Evolutionary conservation across 2,888 invertebrate genomes (phyloP).

Genomic region (Marasmarcha lunaedactyla): DNA sequence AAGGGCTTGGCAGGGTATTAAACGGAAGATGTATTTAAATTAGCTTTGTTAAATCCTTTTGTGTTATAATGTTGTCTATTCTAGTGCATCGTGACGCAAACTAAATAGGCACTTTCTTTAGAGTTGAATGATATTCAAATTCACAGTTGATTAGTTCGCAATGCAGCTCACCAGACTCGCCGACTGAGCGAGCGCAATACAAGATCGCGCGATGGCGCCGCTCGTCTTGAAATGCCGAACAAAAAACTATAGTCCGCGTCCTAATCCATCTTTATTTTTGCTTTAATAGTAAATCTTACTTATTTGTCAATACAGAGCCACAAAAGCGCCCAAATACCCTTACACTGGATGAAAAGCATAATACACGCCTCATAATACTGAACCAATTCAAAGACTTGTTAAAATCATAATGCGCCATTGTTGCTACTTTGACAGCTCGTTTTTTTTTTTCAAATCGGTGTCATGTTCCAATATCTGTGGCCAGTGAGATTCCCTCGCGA

Average conservation of each 20-base stretch:
- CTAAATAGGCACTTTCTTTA: constrained; percentile 26
- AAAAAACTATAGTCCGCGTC: constrained; percentile 37
- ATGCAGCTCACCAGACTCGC: constrained; percentile 15
- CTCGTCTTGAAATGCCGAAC: constrained; percentile 27
- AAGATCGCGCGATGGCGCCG: constrained; percentile 48
- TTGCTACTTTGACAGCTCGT: constrained; percentile 54
- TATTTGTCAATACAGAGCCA: constrained; percentile 69
- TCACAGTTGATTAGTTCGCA: constrained; percentile 57
- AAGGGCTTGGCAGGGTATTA: background rate
- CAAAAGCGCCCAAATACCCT: constrained; percentile 66
- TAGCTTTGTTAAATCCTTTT: constrained; percentile 23
- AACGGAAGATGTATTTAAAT: background rate
- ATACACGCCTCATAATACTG: constrained; percentile 65
- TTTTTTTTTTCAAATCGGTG: constrained; percentile 36
- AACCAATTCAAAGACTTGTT: constrained; percentile 63
- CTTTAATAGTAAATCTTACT: constrained; percentile 60
- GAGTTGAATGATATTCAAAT: constrained; percentile 31
- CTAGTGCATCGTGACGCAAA: constrained; percentile 45
- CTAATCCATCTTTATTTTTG: constrained; percentile 64
- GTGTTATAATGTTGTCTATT: constrained; percentile 25
- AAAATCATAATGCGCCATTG: constrained; percentile 67
- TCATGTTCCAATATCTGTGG: constrained; percentile 35
- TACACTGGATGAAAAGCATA: constrained; percentile 58
- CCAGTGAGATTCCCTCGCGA: constrained; percentile 30
- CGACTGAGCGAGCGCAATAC: constrained; percentile 43